These are phyloP conservation scores for Kryphioiulus occultus DNA, from an alignment of 2,888 invertebrate genomes.

Conservation along the genomic window DNA sequence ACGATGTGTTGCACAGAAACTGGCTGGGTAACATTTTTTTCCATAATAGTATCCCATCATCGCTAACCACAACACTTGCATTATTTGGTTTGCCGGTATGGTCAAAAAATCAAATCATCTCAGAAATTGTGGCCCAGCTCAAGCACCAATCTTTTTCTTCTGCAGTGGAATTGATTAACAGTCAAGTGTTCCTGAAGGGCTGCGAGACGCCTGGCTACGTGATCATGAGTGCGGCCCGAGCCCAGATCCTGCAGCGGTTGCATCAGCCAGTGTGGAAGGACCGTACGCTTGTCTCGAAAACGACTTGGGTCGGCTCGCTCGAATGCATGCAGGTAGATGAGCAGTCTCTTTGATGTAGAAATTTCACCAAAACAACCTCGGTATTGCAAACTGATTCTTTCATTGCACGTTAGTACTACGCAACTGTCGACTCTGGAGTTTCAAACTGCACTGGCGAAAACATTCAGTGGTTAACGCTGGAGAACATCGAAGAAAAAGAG, in stretches of 20 bases:
- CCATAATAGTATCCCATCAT: no score
- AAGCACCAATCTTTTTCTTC: constrained; percentile 44
- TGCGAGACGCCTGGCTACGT: constrained; percentile 97
- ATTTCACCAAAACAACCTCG: no score
- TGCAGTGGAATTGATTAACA: constrained; percentile 83
- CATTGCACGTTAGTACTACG: constrained; percentile 76
- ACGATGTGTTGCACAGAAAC: constrained; percentile 91
- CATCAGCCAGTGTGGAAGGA: constrained; percentile 90
- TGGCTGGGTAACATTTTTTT: constrained; percentile 78
- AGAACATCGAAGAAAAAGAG: constrained; percentile 79
- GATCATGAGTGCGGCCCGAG: constrained; percentile 94
- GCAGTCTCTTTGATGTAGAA: no score
- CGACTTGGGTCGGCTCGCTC: constrained; percentile 93
- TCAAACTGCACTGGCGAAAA: constrained; percentile 65
- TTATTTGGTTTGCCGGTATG: no score
- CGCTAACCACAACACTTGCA: no score
- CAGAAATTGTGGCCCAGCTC: background rate
- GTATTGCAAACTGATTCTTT: background rate
- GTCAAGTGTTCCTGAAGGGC: constrained; percentile 91
- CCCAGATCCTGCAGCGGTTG: constrained; percentile 88
- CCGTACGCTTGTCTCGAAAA: constrained; percentile 86
- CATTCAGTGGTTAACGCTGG: constrained; percentile 95
- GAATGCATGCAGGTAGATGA: constrained; percentile 86
- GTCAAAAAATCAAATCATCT: no score
- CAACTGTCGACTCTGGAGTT: constrained; percentile 82